Evolutionary conservation across 1,140 invertebrate species (phyloP), one percentile per base, ranked within the genome.

Genomic region (Pseudomyrmex concolor): DNA sequence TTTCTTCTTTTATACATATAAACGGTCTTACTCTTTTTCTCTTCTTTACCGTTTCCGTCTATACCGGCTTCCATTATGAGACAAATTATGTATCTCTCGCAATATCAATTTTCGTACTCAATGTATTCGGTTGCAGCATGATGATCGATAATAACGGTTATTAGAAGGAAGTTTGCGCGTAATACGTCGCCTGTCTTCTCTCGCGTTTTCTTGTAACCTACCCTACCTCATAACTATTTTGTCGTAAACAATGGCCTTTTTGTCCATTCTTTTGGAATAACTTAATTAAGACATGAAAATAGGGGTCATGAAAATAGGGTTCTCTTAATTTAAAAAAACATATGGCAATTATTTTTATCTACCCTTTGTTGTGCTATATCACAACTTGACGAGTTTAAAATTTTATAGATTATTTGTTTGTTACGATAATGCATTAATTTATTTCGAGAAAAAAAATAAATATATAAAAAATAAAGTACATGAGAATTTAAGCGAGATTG

Each of bases 121-220:
- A 48, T 76, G 43, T 70, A 66, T 71, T 85, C 73, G 87, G 70
- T 70, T 54, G 55, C 22, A 19, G 45, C 43, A 15, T 60, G 85
- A 89, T 89, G 84, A 81, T 82, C 83, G 72, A 83, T 89, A 89
- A 89, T 89, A 73, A 89, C 43, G 78, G 88, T 89, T 77, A 89
- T 89, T 83, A 85, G 43, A 55, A 45, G 43, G 34, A 34, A 62
- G 22, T 60, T 54, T 70, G 72, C 48, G 45, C 51, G 63, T 48
- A 51, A 22, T 63, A 43, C 78, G n/a, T 50, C 55, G 55, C 62
- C 59, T 43, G 2, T 12, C 48, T 74, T 45, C 60, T 60, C 43
- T 13, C 55, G 73, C 19, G 17, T 63, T 48, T 45, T 34, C 59
- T 22, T 64, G 25, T 74, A 22, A 19, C 74, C 66, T 57, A 5